Percentiles rank a stretch among this genome's conserved stretches.
Evolutionary conservation across 2,888 invertebrate species (phyloP).

Genomic region (Parnassius mnemosyne): DNA sequence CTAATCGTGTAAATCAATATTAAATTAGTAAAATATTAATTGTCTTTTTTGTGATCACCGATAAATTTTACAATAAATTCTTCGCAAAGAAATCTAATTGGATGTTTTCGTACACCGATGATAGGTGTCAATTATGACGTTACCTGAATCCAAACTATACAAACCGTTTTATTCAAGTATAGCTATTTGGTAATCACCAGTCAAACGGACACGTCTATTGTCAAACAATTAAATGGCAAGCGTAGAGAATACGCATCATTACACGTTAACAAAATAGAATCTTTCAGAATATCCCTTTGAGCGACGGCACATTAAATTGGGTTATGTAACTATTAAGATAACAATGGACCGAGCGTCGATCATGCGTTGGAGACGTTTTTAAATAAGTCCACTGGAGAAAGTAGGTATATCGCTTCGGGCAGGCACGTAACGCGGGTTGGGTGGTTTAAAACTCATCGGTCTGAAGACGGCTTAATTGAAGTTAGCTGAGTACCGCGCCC

Average conservation of each 20-base stretch:
- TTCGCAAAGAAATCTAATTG: neutral
- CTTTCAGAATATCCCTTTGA: constrained; percentile 64
- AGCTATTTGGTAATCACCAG: constrained; percentile 49
- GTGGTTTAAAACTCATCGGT: constrained; percentile 34
- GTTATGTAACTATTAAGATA: constrained; percentile 64
- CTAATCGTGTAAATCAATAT: too few species aligned
- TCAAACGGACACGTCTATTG: constrained; percentile 64
- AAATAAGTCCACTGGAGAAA: constrained; percentile 76
- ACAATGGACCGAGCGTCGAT: constrained; percentile 70
- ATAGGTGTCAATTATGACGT: constrained; percentile 22
- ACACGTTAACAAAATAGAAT: constrained; percentile 70
- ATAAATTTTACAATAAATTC: neutral
- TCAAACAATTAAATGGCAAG: constrained; percentile 76
- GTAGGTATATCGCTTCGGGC: constrained; percentile 54
- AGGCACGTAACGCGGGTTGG: constrained; percentile 44
- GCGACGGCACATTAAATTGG: constrained; percentile 69
- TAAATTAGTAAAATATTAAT: too few species aligned
- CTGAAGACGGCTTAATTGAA: constrained; percentile 59
- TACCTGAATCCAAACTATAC: constrained; percentile 6
- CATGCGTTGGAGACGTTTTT: constrained; percentile 74
- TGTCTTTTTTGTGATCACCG: too few species aligned
- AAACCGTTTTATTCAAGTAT: constrained; percentile 10
- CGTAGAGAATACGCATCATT: constrained; percentile 73
- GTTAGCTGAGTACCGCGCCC: constrained; percentile 43
- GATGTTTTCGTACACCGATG: constrained; percentile 1